Percentiles rank a stretch among this genome's conserved stretches.
Evolutionary conservation across 37 sponge, comb jelly and placozoan genomes (phyloP).

Genomic region (Beroe forskalii): DNA sequence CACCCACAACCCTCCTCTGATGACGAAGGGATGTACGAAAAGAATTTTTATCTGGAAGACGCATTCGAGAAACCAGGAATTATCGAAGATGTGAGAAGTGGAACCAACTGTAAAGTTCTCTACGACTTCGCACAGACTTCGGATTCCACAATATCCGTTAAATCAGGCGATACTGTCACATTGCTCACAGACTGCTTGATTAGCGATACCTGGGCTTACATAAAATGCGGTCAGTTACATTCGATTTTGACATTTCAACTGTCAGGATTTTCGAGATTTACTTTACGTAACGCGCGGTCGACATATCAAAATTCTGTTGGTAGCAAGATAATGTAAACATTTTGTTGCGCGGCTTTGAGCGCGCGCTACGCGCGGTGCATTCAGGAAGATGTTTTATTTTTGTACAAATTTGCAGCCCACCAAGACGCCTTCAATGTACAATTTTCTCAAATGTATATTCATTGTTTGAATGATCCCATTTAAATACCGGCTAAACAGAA

Average conservation of each 20-base stretch:
- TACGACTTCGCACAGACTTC: conserved; percentile 20
- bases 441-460: no score
- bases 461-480: no score
- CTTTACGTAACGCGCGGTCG: conserved; percentile 9
- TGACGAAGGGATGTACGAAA: neutral
- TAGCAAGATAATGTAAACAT: neutral
- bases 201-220: conserved; percentile 47
- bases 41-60: neutral
- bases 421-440: no score
- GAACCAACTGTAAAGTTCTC: conserved; percentile 19
- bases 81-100: conserved; percentile 1
- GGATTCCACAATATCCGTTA: neutral
- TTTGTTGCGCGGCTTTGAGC: neutral
- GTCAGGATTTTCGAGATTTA: neutral
- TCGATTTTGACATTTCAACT: no score
- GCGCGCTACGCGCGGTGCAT: neutral
- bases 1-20: no score
- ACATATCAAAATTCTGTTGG: neutral
- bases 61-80: conserved; percentile 52
- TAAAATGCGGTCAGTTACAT: conserved; percentile 33
- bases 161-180: conserved; percentile 14
- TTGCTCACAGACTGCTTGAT: conserved; percentile 4
- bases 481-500: no score
- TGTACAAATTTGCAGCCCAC: no score
- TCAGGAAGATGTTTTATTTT: neutral